Evolutionary conservation across 1,140 invertebrate species (phyloP).

Genomic region (Halictus rubicundus): DNA sequence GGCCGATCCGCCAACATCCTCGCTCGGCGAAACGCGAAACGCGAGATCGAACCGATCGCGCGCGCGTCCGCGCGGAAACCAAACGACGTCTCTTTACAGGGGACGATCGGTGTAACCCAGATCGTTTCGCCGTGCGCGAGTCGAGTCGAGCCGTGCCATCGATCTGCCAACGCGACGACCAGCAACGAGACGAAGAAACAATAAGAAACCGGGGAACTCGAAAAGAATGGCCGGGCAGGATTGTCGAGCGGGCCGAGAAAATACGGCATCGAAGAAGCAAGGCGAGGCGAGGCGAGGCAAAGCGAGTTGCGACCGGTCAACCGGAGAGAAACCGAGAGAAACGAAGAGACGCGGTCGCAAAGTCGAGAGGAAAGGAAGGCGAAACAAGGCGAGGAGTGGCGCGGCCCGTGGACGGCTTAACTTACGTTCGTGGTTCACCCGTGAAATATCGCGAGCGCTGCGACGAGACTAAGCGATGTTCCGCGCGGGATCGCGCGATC

Average conservation of each 20-base stretch:
- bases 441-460: constrained; percentile 73
- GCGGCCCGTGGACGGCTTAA: constrained; percentile 46
- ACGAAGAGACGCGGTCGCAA: neutral
- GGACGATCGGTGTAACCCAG: too few relatives aligned
- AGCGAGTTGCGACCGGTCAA: neutral
- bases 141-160: too few relatives aligned
- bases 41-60: too few relatives aligned
- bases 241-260: neutral
- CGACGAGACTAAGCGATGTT: constrained; percentile 67
- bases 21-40: too few relatives aligned
- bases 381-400: constrained; percentile 23
- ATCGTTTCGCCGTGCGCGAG: too few relatives aligned
- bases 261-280: neutral
- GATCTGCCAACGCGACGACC: neutral
- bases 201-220: neutral
- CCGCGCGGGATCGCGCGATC: constrained; percentile 67
- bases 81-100: too few relatives aligned
- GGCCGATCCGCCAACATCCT: neutral
- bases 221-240: neutral
- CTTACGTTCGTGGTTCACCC: constrained; percentile 61
- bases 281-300: neutral
- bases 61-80: too few relatives aligned
- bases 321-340: neutral
- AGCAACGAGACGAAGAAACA: neutral
- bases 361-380: neutral